Conservation (phyloP, 30 jellyfish, hydroid and myxozoan genomes). For the Turritopsis rubra region DNA sequence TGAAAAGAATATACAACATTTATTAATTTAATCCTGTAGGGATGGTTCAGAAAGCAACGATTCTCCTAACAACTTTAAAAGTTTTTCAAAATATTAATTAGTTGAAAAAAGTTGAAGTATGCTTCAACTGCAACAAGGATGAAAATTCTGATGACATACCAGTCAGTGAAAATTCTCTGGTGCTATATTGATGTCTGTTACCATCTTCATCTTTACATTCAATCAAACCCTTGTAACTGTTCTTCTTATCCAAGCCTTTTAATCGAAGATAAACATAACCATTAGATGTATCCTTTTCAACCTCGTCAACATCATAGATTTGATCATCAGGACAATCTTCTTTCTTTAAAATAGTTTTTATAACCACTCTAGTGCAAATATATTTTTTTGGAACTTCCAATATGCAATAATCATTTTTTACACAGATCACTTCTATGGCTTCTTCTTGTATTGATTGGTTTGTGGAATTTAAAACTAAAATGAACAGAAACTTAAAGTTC, state of each 20-base stretch:
- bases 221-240: background rate
- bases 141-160: background rate
- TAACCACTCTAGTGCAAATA: background rate
- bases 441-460: background rate
- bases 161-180: background rate
- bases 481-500: background rate
- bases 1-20: background rate
- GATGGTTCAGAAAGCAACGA: no score
- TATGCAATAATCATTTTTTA: background rate
- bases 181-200: background rate
- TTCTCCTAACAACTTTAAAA: no score
- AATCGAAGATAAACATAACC: background rate
- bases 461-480: background rate
- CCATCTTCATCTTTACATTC: background rate
- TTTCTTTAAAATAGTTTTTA: background rate
- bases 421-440: background rate
- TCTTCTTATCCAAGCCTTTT: background rate
- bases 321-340: background rate
- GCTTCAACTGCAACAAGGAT: no score
- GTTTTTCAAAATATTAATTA: no score
- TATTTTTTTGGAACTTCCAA: background rate
- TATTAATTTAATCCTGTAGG: no score
- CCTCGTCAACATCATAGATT: background rate
- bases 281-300: background rate
- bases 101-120: no score